A percentile compares a stretch with the other conserved stretches of the same genome.
These are phyloP conservation scores for Antechinus flavipes DNA, from an alignment of 2,113 vertebrate genomes.

Conservation along the genomic window DNA sequence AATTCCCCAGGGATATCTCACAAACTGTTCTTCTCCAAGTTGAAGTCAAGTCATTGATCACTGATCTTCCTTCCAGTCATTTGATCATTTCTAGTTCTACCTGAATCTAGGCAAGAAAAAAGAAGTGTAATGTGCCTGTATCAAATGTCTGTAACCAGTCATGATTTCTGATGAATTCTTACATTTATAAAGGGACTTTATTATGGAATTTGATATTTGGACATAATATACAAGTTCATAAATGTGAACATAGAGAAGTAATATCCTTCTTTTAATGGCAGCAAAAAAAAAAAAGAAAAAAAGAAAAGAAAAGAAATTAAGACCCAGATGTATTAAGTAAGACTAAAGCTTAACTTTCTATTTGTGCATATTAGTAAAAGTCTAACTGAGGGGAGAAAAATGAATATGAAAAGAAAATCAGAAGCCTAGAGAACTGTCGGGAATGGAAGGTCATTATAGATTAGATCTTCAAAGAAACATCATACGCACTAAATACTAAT, in stretches of 20 bases:
- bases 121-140: background rate
- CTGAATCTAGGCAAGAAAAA: background rate
- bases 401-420: background rate
- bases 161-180: background rate
- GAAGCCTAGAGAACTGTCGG: background rate
- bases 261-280: background rate
- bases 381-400: background rate
- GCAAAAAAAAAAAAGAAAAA: too few species aligned
- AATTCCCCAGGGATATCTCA: background rate
- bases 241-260: background rate
- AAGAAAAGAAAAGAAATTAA: background rate
- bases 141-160: background rate
- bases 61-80: background rate
- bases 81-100: background rate
- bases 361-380: background rate
- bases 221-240: background rate
- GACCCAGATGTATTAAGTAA: too few species aligned
- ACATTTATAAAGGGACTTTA: background rate
- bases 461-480: background rate
- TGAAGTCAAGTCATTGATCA: background rate
- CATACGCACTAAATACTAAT: background rate
- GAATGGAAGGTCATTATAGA: background rate
- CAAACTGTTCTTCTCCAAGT: background rate
- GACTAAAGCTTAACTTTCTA: background rate
- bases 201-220: background rate